Evolutionary conservation across 23 tunicate species (phyloP).

Genomic region (Diplosoma virens): DNA sequence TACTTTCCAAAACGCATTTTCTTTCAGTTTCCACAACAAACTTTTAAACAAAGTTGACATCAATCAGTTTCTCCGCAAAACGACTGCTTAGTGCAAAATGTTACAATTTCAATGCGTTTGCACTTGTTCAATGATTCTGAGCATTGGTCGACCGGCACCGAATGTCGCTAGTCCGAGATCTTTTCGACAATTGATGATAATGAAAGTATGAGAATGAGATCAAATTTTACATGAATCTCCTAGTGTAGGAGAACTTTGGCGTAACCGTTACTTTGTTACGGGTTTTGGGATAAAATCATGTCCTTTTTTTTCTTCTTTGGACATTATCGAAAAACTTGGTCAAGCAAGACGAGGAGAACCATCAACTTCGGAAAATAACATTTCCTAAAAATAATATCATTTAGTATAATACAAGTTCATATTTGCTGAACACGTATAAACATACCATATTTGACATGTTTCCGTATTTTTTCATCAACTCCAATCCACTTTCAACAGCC

Average conservation of each 20-base stretch:
- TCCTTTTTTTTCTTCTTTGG: no score
- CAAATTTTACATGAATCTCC: conserved; percentile 34
- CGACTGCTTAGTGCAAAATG: no score
- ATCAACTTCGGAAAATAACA: conserved; percentile 87
- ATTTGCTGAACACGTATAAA: not conserved
- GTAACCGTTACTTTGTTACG: conserved; percentile 93
- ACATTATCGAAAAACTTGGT: no score
- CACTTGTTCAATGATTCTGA: not conserved
- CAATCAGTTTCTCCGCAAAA: no score
- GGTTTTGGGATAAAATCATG: conserved; percentile 62
- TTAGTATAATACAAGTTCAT: not conserved
- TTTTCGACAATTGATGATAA: no score
- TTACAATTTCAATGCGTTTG: no score
- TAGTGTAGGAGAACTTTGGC: conserved; percentile 83
- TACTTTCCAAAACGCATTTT: no score
- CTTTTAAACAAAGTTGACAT: no score
- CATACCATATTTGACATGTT: conserved; percentile 94
- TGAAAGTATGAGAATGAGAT: not conserved
- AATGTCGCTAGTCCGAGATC: no score
- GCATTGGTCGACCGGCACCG: not conserved
- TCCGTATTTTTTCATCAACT: conserved; percentile 89
- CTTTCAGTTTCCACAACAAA: no score
- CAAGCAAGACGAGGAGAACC: conserved; percentile 74
- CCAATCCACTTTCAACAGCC: conserved; percentile 35
- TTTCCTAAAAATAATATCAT: conserved; percentile 67